Conservation (phyloP, 2,888 invertebrate genomes). For the Rhagium mordax region DNA sequence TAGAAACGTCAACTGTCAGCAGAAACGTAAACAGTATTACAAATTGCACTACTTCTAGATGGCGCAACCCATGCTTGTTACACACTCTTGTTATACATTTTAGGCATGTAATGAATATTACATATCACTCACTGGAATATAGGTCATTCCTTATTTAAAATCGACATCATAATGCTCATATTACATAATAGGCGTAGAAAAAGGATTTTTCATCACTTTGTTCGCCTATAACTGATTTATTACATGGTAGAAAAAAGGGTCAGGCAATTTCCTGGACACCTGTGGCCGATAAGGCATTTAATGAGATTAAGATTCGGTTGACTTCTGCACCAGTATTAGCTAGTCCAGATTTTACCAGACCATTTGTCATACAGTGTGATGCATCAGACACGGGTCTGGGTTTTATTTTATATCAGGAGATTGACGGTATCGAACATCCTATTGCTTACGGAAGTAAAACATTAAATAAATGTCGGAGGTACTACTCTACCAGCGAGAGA, state of each 20-base stretch:
- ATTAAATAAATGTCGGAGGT: conserved; percentile 28
- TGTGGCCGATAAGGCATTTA: conserved; percentile 23
- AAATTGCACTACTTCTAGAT: too few relatives aligned
- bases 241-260: not conserved
- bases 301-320: conserved; percentile 20
- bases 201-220: conserved; percentile 1
- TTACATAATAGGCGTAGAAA: too few relatives aligned
- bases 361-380: conserved; percentile 36
- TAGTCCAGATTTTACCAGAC: conserved; percentile 36
- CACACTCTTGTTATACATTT: too few relatives aligned
- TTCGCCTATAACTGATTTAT: not conserved
- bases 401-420: not conserved
- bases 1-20: too few relatives aligned
- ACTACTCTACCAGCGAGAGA: conserved; percentile 42
- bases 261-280: too few relatives aligned
- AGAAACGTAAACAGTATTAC: too few relatives aligned
- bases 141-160: too few relatives aligned
- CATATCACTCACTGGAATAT: too few relatives aligned
- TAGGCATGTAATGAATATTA: too few relatives aligned
- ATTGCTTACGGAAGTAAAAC: conserved; percentile 1
- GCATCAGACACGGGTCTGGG: conserved; percentile 44
- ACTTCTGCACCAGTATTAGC: too few relatives aligned
- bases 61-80: too few relatives aligned
- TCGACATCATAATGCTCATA: too few relatives aligned
- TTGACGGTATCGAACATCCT: conserved; percentile 1